Conservation (phyloP, 2,113 vertebrate genomes). For the Misgurnus mizolepis region DNA sequence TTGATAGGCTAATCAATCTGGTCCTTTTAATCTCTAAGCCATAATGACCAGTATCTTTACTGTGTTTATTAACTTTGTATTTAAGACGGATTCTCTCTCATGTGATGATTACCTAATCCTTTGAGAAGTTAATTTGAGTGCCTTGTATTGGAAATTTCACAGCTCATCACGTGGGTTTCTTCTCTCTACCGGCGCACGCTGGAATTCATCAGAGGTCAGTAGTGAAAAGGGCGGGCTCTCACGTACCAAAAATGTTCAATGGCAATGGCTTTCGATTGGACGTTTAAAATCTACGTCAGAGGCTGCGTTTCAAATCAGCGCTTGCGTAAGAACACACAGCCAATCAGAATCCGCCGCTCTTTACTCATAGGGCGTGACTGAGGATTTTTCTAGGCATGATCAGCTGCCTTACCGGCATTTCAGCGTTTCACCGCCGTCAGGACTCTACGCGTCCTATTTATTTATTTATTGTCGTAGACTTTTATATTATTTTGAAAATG, state of each 20-base stretch:
- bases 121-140: neutral
- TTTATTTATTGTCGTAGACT: conserved; percentile 67
- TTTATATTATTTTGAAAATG: conserved; percentile 72
- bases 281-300: neutral
- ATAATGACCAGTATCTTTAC: neutral
- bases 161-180: neutral
- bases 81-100: neutral
- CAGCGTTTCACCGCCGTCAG: conserved; percentile 12
- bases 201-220: neutral
- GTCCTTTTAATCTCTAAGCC: neutral
- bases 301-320: too few relatives aligned
- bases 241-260: neutral
- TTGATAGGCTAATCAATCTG: too few relatives aligned
- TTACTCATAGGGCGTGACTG: conserved; percentile 50
- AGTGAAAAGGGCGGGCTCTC: neutral
- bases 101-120: neutral
- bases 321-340: neutral
- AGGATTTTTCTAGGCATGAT: conserved; percentile 54
- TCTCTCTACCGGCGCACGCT: neutral
- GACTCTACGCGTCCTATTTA: conserved; percentile 51
- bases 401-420: conserved; percentile 70
- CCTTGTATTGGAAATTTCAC: neutral
- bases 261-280: conserved; percentile 2
- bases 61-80: neutral
- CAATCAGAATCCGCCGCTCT: conserved; percentile 46